These are phyloP conservation scores for Diploscapter pachys DNA, from an alignment of 1,140 invertebrate species.

Conservation along the genomic window DNA sequence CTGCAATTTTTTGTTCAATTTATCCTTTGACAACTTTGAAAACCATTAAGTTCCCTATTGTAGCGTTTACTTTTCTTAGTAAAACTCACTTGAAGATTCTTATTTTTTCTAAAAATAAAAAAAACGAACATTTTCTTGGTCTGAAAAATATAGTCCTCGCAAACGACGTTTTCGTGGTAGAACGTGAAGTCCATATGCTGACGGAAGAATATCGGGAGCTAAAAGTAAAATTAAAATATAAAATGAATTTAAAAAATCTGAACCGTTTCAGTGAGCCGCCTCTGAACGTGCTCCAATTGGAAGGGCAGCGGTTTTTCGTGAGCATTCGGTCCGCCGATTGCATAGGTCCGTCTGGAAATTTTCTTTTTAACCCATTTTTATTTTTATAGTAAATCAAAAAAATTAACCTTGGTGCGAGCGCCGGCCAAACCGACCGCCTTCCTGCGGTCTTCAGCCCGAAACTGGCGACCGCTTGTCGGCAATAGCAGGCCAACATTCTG, in stretches of 20 bases:
- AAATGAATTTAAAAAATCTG: background rate
- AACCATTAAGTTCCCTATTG: too few relatives aligned
- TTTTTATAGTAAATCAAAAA: too few relatives aligned
- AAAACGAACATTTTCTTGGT: constrained; percentile 21
- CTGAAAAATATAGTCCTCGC: constrained; percentile 35
- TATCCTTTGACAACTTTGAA: background rate
- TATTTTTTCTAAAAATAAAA: background rate
- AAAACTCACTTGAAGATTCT: too few relatives aligned
- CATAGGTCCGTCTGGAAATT: too few relatives aligned
- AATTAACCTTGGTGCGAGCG: too few relatives aligned
- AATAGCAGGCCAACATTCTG: too few relatives aligned
- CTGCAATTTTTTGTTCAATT: constrained; percentile 16
- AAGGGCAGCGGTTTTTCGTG: constrained; percentile 32
- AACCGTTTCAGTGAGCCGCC: constrained; percentile 28
- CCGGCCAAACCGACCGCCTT: too few relatives aligned
- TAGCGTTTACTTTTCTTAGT: too few relatives aligned
- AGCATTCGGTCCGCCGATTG: background rate
- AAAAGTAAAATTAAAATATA: background rate
- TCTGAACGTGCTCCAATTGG: constrained; percentile 37
- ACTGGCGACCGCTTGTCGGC: too few relatives aligned
- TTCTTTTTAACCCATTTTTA: too few relatives aligned
- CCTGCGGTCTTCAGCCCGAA: too few relatives aligned
- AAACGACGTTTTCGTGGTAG: constrained; percentile 35
- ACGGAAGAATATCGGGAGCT: constrained; percentile 38
- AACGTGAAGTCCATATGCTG: constrained; percentile 37